These are phyloP conservation scores for Formica selysi DNA, from an alignment of 1,140 invertebrate genomes.

Conservation along the genomic window DNA sequence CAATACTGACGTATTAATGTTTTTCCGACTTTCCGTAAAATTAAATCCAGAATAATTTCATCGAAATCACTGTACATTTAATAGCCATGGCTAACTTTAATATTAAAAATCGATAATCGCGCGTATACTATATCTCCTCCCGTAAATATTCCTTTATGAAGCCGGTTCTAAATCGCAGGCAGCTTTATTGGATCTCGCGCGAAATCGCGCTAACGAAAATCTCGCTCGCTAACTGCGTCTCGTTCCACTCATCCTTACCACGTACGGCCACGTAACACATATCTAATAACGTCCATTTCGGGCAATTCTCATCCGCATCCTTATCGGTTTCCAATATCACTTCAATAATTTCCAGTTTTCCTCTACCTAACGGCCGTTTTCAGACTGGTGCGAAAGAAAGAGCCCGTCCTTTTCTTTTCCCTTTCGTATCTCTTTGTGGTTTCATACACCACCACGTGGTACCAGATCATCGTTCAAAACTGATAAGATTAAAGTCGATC, in stretches of 20 bases:
- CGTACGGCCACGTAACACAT: constrained; percentile 66
- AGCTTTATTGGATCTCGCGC: constrained; percentile 68
- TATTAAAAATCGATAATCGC: constrained; percentile 49
- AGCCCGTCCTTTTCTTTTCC: neutral
- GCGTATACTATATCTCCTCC: neutral
- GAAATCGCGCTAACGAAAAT: constrained; percentile 58
- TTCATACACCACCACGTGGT: constrained; percentile 26
- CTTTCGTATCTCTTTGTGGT: constrained; percentile 28
- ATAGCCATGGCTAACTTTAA: neutral
- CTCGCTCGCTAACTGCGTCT: constrained; percentile 51
- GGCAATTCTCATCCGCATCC: constrained; percentile 71
- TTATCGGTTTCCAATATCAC: constrained; percentile 76
- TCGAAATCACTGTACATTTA: constrained; percentile 17
- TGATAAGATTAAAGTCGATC: constrained; percentile 73
- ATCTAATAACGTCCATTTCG: constrained; percentile 68
- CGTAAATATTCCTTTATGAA: constrained; percentile 47
- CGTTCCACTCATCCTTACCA: neutral
- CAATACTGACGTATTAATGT: neutral
- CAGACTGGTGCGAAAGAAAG: constrained; percentile 54
- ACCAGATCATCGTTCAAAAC: constrained; percentile 65
- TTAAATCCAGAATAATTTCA: neutral
- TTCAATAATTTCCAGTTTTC: constrained; percentile 70
- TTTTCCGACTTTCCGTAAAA: neutral
- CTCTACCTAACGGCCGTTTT: constrained; percentile 64
- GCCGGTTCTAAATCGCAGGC: constrained; percentile 29